A percentile compares a stretch with the other conserved stretches of the same genome.
Conservation (phyloP, 2,797 vertebrate genomes). For the Anguilla obscura region DNA sequence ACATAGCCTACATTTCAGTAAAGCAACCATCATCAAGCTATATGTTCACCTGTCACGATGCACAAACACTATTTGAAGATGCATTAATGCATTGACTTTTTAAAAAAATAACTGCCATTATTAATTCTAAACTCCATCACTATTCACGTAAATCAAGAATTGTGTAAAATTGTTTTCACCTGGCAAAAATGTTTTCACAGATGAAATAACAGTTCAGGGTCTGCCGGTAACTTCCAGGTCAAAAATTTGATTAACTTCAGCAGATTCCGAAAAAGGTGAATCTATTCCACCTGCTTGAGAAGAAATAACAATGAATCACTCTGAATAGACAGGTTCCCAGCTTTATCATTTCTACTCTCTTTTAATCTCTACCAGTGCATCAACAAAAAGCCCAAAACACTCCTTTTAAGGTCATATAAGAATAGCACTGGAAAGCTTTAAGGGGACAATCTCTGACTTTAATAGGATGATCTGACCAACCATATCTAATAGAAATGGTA, state of each 20-base stretch:
- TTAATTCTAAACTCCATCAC: not conserved
- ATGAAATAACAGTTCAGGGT: not conserved
- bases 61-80: not conserved
- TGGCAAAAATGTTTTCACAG: not conserved
- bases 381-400: constrained; percentile 72
- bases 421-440: constrained; percentile 77
- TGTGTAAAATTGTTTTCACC: not conserved
- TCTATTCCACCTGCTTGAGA: not conserved
- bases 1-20: not conserved
- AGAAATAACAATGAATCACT: constrained; percentile 46
- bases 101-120: not conserved
- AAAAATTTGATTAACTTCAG: not conserved
- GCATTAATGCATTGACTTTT: not conserved
- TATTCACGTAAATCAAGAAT: not conserved
- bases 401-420: constrained; percentile 79
- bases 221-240: not conserved
- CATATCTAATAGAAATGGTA: constrained; percentile 84
- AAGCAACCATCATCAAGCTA: not conserved
- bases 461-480: constrained; percentile 83
- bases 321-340: constrained; percentile 61
- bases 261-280: not conserved
- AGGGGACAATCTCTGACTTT: constrained; percentile 81
- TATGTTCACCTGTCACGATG: not conserved
- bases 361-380: constrained; percentile 67
- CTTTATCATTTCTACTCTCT: constrained; percentile 68